A percentile compares a stretch with the other conserved stretches of the same genome.
Conservation (phyloP, 1,140 invertebrate species). For the Micrasema minimum region DNA sequence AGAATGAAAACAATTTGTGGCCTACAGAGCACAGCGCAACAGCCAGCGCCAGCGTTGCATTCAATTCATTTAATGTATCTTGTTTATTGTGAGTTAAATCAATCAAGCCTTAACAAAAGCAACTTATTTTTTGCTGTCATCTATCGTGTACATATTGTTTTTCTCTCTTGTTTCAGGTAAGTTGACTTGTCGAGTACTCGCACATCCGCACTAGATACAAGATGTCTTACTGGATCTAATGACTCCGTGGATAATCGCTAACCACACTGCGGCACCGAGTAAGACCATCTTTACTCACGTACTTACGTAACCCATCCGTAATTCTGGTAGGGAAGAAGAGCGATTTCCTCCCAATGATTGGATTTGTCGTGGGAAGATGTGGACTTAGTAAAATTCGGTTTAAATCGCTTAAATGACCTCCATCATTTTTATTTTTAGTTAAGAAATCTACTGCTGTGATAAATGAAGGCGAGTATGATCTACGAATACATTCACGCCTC, state of each 20-base stretch:
- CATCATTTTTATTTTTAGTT: too few species aligned
- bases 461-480: too few species aligned
- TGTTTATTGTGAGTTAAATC: constrained; percentile 3
- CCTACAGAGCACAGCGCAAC: constrained; percentile 4
- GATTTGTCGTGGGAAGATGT: too few species aligned
- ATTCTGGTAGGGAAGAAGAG: too few species aligned
- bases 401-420: too few species aligned
- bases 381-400: too few species aligned
- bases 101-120: too few species aligned
- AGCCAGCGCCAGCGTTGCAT: background rate
- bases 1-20: background rate
- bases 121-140: constrained; percentile 4
- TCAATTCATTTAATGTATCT: constrained; percentile 16
- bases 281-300: background rate
- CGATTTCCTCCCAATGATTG: too few species aligned
- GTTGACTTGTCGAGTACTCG: constrained; percentile 16
- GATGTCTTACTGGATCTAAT: constrained; percentile 6
- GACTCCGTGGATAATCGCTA: constrained; percentile 26
- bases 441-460: too few species aligned
- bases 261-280: background rate
- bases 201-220: constrained; percentile 8
- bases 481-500: too few species aligned
- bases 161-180: constrained; percentile 32
- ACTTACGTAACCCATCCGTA: too few species aligned
- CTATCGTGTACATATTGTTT: background rate